Base-by-base conservation (phyloP, 2,888 invertebrate genomes). In the Orgyia antiqua region DNA sequence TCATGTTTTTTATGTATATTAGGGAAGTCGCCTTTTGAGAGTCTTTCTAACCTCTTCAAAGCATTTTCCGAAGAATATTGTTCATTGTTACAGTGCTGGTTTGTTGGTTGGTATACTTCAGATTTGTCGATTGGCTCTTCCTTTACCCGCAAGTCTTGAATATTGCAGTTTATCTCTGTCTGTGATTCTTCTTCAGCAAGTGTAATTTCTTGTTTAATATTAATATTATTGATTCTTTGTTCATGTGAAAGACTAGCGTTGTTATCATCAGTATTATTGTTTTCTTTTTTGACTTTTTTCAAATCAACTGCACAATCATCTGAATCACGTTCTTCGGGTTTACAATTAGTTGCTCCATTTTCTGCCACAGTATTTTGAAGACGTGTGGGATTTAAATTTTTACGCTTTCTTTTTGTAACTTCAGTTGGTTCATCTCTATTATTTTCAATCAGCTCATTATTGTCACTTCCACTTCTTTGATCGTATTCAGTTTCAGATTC, bases 381-480 rank as follows among this genome's bases (percentile, higher is more conserved):
- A 42, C 94, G 89, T 1, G 93, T 94, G 0, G 96, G 96, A 68
- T 96, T 96, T 53, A 94, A 91, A 54, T 92, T 95, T 79, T 97
- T 97, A 13, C 96, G 88, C 73, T 97, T 97, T 32, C 95, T 88
- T 61, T 93, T 93, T 58, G 89, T 91, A n/a, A 91, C 89, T 56
- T 89, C 89, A 24, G 70, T 63, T 7, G 58, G 42, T 47, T 88
- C 89, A 45, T 89, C 89, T 73, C 89, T 89, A 36, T 59, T 58
- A 60, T 46, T 59, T 9, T 82, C 83, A 21, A 36, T 44, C 15
- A 49, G 50, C 45, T 86, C 84, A 33, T 76, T 79, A 38, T 73
- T 75, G 31, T 84, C 83, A 60, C 79, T 78, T 0, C 70, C 39
- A 52, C 83, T 83, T 55, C 74, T 71, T 54, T 80, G 82, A 51